Conservation (phyloP, 2,888 invertebrate species). For the Limnephilus auricula region DNA sequence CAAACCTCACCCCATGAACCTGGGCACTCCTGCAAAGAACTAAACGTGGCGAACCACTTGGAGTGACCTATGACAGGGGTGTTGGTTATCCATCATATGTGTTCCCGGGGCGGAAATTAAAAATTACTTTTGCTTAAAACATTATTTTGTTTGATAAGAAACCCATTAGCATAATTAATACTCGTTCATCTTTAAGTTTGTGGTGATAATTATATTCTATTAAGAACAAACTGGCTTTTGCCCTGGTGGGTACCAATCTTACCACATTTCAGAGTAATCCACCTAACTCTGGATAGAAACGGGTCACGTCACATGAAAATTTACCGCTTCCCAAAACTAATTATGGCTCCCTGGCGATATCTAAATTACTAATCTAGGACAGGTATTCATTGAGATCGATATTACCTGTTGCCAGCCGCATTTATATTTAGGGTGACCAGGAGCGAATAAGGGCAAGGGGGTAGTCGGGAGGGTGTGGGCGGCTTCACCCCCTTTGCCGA, state of each 20-base stretch:
- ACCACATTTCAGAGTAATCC: background rate
- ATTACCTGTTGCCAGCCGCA: background rate
- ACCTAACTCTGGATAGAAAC: background rate
- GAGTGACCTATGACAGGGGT: no score
- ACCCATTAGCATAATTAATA: background rate
- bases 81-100: no score
- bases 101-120: no score
- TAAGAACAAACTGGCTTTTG: background rate
- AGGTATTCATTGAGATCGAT: constrained; percentile 2
- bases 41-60: no score
- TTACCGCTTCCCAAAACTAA: background rate
- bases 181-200: background rate
- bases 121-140: no score
- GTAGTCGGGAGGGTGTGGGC: background rate
- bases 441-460: background rate
- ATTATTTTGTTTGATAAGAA: no score
- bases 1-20: no score
- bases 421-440: background rate
- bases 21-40: no score
- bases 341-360: background rate
- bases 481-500: background rate
- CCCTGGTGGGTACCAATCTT: background rate
- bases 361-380: background rate
- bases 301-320: background rate
- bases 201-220: background rate